Base-by-base conservation (phyloP, 2,888 invertebrate genomes). In the Callinectes sapidus region DNA sequence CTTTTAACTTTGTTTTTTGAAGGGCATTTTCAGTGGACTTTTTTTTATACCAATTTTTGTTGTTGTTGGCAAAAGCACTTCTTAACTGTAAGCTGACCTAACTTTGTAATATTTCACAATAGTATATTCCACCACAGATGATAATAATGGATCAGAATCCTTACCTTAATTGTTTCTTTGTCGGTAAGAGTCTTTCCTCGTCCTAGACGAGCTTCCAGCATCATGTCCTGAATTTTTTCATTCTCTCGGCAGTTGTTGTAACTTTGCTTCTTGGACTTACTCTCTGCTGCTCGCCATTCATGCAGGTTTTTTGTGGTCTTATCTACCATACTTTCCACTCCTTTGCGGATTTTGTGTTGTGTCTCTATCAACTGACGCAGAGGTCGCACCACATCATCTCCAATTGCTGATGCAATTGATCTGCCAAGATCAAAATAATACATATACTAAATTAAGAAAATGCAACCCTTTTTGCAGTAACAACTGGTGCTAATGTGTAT, bases 331-430 rank as follows among this genome's bases (percentile, higher is more conserved):
- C 95, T 95, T 95, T 97, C 97, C 94, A 97, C 96, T 8, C 96
- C 96, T 95, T 97, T 97, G 94, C 97, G 96, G 90, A 96, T 96
- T 93, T 96, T 96, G 88, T 96, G 96, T 95, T 97, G 97, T 16
- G 96, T 96, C 94, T 97, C 97, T 89, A 96, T 95, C 61, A 96
- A 95, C 96, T 95, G 97, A 95, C 96, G 97, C 95, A 99, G 96
- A 90, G 99, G 99, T 96, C 98, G 98, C 48, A 98, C 98, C 94
- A 99, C 97, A 95, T 99, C 98, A 95, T 99, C 99, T 93, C 97
- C 96, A 85, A 99, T 96, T 77, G 98, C 97, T 95, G 96, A 97
- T 92, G 98, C 97, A 96, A 98, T 97, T 95, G 97, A 97, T 95
- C 98, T 97, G 96, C 90, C 96, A 96, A 94, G 94, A 95, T 95